Evolutionary conservation across 2,113 vertebrate genomes (phyloP).

Genomic region (Saccopteryx leptura): DNA sequence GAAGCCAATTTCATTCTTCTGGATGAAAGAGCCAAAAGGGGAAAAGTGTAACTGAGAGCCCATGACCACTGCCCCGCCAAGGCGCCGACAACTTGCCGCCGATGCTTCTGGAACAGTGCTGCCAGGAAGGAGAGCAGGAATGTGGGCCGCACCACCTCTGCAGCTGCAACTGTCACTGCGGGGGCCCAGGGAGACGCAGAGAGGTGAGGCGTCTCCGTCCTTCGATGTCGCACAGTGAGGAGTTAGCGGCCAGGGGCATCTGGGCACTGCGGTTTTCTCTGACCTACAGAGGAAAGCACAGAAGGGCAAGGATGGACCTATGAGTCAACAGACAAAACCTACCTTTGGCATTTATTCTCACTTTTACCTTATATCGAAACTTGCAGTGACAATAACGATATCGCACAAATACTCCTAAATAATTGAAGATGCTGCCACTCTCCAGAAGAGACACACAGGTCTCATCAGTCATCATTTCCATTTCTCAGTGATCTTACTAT

Average conservation of each 20-base stretch:
- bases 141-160: rapidly evolving
- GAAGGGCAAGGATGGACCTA: background rate
- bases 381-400: background rate
- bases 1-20: background rate
- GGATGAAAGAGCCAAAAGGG: background rate
- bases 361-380: background rate
- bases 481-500: constrained; percentile 10
- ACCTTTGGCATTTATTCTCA: background rate
- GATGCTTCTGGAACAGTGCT: background rate
- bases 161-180: background rate
- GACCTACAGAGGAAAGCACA: background rate
- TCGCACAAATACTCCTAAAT: background rate
- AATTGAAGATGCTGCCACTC: background rate
- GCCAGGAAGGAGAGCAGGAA: background rate
- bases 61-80: background rate
- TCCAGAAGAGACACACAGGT: background rate
- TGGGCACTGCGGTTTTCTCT: background rate
- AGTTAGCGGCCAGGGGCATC: background rate
- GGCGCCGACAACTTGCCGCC: background rate
- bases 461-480: background rate
- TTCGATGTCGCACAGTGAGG: background rate
- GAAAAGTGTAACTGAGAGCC: background rate
- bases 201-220: background rate
- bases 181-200: background rate
- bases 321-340: background rate